Evolutionary conservation across 2,888 invertebrate species (phyloP), one percentile per base, ranked within the genome.

Genomic region (Yponomeuta evonymella): DNA sequence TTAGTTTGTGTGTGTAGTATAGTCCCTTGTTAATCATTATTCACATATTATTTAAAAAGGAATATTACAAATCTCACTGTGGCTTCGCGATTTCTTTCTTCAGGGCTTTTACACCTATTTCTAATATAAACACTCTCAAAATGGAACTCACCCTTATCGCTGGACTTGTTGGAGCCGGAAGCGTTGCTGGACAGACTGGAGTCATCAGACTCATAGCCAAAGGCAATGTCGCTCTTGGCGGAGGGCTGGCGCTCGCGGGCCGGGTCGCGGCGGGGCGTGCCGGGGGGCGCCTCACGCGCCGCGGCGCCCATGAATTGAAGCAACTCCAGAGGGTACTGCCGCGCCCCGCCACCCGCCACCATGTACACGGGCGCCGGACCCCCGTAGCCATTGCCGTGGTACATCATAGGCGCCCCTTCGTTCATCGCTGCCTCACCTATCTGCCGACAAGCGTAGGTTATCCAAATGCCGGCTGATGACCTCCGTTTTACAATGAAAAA

Each of bases 151-250:
- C 92, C 89, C 80, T 89, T 90, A 63, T 90, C 90, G 75, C 82
- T 86, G 11, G 88, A 90, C 74, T 90, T 90, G 74, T 88, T 89
- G 48, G 91, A 90, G 67, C 91, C 89, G 48, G 91, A 90, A 48
- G 91, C 90, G 76, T 90, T 91, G 77, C 92, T 92, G n/a, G 92
- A 91, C 67, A 90, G 79, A 75, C 91, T 92, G 71, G 91, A 92
- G 78, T 92, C 91, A 77, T 92, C 91, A 30, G 91, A 92, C 73
- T 92, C 91, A 75, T 91, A 90, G 33, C 87, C 88, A 74, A 91
- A 90, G 71, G 90, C 89, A 30, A 85, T 84, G 70, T 88, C 85
- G 48, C 77, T 79, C 72, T 81, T 85, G 1, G 51, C 58, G 11
- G 33, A 30, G 70, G 58, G 80, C 62, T 81, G 85, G 48, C 85